Evolutionary conservation across 2,113 vertebrate genomes (phyloP).

Genomic region (Procapra przewalskii): DNA sequence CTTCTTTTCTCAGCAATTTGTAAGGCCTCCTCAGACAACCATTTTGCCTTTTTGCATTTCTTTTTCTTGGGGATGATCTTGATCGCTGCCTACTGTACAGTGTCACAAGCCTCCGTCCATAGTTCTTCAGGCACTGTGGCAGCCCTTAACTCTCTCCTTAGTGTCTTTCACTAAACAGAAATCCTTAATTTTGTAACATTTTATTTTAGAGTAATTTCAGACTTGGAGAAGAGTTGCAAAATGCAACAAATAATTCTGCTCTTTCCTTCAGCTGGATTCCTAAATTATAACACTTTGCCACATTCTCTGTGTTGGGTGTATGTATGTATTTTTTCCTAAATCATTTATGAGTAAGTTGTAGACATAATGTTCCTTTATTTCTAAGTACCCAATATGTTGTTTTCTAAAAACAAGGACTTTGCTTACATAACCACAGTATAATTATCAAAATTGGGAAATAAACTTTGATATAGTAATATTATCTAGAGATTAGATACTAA

Average conservation of each 20-base stretch:
- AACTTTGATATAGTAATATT: not conserved
- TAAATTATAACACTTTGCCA: not conserved
- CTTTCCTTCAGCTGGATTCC: not conserved
- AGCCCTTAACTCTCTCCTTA: not conserved
- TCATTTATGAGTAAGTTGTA: not conserved
- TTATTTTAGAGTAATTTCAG: slow-evolving; percentile 35
- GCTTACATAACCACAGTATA: not conserved
- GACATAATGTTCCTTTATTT: slow-evolving; percentile 6
- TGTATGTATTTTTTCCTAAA: not conserved
- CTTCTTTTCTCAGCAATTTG: not conserved
- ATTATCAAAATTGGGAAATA: not conserved
- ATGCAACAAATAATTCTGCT: not conserved
- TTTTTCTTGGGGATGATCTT: not conserved
- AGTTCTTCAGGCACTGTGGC: not conserved
- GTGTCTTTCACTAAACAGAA: not conserved
- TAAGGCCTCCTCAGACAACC: not conserved
- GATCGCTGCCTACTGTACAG: not conserved
- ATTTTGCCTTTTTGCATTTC: not conserved
- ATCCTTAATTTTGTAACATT: slow-evolving; percentile 18
- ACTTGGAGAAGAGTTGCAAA: not conserved
- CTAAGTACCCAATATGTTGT: not conserved
- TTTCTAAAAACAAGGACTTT: slow-evolving; percentile 1
- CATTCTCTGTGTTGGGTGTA: not conserved
- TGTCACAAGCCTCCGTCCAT: not conserved
- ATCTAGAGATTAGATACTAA: not conserved